Evolutionary conservation across 2,797 vertebrate genomes (phyloP).

Genomic region (Anisognathus igniventris): DNA sequence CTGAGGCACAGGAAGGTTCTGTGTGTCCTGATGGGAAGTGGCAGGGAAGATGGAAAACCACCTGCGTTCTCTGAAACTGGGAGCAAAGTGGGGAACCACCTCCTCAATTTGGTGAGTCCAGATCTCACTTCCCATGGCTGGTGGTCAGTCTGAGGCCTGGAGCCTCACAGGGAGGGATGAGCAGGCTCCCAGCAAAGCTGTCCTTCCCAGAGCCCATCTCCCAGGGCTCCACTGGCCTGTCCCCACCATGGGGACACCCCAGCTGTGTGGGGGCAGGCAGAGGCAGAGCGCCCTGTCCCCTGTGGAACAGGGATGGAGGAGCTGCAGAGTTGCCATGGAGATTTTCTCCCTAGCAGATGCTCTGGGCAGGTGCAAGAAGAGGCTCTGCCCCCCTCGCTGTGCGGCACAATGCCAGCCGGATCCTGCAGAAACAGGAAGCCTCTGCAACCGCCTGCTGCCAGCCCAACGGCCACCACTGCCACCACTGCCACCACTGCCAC

Average conservation of each 20-base stretch:
- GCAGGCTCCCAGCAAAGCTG: not conserved
- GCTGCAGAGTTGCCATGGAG: slow-evolving; percentile 54
- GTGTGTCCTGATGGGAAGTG: not conserved
- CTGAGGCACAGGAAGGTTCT: not conserved
- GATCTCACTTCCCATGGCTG: not conserved
- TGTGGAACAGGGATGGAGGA: slow-evolving; percentile 13
- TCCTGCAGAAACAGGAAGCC: slow-evolving; percentile 29
- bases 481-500: not conserved
- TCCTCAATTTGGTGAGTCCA: not conserved
- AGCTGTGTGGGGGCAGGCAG: not conserved
- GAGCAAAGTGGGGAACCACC: not conserved
- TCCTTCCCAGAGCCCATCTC: not conserved
- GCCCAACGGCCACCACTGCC: not conserved
- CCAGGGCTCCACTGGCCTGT: not conserved
- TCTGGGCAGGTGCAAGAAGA: slow-evolving; percentile 67
- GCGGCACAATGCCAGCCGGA: slow-evolving; percentile 44
- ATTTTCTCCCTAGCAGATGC: slow-evolving; percentile 64
- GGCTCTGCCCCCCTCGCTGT: slow-evolving; percentile 61
- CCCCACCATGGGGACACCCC: not conserved
- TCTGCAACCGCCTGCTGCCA: not conserved
- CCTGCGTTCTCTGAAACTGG: not conserved
- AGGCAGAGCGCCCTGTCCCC: slow-evolving; percentile 38
- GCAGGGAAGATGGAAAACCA: not conserved
- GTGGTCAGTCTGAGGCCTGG: not conserved
- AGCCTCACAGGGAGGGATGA: not conserved